A percentile compares a stretch with the other conserved stretches of the same genome.
Evolutionary conservation across 2,797 vertebrate species (phyloP).

Genomic region (Leptoclinus maculatus): DNA sequence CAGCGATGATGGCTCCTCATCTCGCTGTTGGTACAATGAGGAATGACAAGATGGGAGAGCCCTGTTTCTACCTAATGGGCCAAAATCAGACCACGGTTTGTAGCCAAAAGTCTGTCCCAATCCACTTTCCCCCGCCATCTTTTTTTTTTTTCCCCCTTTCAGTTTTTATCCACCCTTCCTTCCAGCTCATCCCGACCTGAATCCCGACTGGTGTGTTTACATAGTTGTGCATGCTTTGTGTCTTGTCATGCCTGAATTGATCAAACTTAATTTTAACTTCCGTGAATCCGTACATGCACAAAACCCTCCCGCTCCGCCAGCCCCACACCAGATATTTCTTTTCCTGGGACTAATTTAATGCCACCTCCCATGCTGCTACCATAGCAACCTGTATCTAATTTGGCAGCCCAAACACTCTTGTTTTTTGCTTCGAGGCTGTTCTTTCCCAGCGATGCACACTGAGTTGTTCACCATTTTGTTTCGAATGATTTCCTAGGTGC

Average conservation of each 20-base stretch:
- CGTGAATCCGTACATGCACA: conserved; percentile 84
- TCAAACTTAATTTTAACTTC: conserved; percentile 73
- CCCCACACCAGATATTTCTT: conserved; percentile 39
- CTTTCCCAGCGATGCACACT: conserved; percentile 49
- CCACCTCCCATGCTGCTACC: conserved; percentile 66
- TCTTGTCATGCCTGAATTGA: conserved; percentile 86
- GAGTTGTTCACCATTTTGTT: conserved; percentile 63
- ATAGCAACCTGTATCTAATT: conserved; percentile 63
- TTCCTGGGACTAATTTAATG: conserved; percentile 64
- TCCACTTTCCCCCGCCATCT: conserved; percentile 48
- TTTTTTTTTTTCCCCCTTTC: conserved; percentile 55
- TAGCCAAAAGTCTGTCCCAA: conserved; percentile 90
- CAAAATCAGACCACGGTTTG: conserved; percentile 99
- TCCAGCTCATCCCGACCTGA: conserved; percentile 65
- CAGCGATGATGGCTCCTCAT: conserved; percentile 99
- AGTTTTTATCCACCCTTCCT: conserved; percentile 51
- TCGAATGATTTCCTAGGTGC: conserved; percentile 72
- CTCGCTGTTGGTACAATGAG: conserved; percentile 99
- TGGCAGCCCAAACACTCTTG: conserved; percentile 49
- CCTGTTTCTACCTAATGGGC: conserved; percentile 99
- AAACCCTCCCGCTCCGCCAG: conserved; percentile 45
- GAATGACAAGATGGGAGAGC: conserved; percentile 99
- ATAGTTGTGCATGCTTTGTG: conserved; percentile 87
- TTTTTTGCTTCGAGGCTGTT: conserved; percentile 47
- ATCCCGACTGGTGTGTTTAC: conserved; percentile 62